phyloP scores from a whole-genome alignment of 2,113 vertebrate genomes.

The Antechinus stuartii region DNA sequence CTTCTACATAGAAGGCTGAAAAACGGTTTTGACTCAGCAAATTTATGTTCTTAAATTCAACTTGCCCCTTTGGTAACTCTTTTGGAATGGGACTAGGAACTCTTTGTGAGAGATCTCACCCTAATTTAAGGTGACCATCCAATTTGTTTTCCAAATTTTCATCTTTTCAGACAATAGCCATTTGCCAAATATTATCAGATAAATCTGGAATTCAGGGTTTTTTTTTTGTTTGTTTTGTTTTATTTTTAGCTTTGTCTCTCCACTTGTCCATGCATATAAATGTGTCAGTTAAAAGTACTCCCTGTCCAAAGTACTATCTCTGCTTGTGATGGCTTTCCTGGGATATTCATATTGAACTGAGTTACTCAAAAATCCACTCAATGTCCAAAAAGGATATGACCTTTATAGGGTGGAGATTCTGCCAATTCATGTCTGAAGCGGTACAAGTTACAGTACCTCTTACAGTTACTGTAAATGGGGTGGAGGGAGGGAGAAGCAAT shows the following conservation, averaged over 20 bases:
- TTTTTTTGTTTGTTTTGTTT: too few relatives aligned
- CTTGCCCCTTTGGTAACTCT: too few relatives aligned
- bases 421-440: background rate
- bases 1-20: too few relatives aligned
- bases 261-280: background rate
- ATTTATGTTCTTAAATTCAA: too few relatives aligned
- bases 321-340: background rate
- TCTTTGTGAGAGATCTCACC: too few relatives aligned
- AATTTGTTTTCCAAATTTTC: too few relatives aligned
- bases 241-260: background rate
- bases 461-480: background rate
- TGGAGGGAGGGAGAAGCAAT: background rate
- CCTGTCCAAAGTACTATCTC: background rate
- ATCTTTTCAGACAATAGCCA: too few relatives aligned
- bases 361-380: background rate
- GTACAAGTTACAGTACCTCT: background rate
- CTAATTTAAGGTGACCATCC: too few relatives aligned
- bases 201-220: background rate
- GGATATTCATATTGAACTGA: background rate
- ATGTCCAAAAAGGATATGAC: background rate
- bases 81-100: too few relatives aligned
- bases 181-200: too few relatives aligned
- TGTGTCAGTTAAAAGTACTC: background rate
- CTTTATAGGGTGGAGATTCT: background rate
- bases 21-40: too few relatives aligned